Percentiles rank a stretch among this genome's conserved stretches.
Conservation (phyloP, 1,140 invertebrate genomes). For the Archegozetes longisetosus region DNA sequence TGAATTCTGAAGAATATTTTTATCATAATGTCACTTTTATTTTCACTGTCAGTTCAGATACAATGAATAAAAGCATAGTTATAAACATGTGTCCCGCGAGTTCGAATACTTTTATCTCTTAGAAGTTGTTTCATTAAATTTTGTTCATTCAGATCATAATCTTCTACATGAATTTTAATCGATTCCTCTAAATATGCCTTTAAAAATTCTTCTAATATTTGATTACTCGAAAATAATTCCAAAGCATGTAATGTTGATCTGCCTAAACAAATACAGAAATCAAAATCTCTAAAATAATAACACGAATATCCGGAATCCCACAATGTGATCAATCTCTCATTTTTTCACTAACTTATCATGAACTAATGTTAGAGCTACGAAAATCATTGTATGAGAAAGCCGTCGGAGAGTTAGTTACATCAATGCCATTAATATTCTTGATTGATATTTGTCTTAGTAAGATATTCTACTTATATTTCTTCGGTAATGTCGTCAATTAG, state of each 20-base stretch:
- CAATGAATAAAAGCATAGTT: not conserved
- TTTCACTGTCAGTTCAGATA: not conserved
- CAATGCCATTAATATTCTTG: not conserved
- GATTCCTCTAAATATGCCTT: not conserved
- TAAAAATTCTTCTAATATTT: not conserved
- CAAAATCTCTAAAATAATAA: slow-evolving; percentile 3
- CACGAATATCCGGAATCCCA: not conserved
- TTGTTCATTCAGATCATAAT: not conserved
- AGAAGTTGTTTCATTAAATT: not conserved
- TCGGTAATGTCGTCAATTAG: not conserved
- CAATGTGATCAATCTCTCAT: not conserved
- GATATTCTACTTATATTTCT: not conserved
- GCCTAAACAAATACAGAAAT: not conserved
- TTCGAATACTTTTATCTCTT: not conserved
- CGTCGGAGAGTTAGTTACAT: not conserved
- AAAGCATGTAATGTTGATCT: too few relatives aligned
- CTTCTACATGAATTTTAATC: not conserved
- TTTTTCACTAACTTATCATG: not conserved
- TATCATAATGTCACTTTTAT: not conserved
- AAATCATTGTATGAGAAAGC: slow-evolving; percentile 9
- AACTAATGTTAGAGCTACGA: slow-evolving; percentile 4
- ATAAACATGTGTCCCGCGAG: not conserved
- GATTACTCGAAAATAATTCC: too few relatives aligned
- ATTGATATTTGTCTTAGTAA: not conserved
- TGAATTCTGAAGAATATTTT: not conserved